Evolutionary conservation across 2,888 invertebrate species (phyloP).

Genomic region (Andrena flavipes): DNA sequence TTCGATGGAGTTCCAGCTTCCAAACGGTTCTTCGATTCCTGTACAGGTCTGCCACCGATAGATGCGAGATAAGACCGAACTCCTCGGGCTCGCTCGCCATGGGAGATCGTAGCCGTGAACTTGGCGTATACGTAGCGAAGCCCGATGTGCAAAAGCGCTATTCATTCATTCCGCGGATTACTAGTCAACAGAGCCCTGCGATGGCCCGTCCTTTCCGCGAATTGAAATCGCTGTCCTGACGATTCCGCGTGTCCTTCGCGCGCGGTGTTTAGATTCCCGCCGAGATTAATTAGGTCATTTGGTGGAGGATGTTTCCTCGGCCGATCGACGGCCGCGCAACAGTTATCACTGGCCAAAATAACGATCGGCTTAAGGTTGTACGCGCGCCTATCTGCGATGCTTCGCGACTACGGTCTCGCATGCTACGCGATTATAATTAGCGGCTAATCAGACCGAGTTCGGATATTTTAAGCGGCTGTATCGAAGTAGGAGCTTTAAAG

Average conservation of each 20-base stretch:
- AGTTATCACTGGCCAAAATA: slow-evolving; percentile 22
- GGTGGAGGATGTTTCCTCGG: background rate
- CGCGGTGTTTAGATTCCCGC: background rate
- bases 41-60: too few relatives aligned
- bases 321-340: slow-evolving; percentile 6
- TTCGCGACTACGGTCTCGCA: slow-evolving; percentile 31
- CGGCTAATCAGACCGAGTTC: slow-evolving; percentile 77
- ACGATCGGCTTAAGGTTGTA: slow-evolving; percentile 13
- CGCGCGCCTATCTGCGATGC: slow-evolving; percentile 22
- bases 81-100: background rate
- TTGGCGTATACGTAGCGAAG: background rate
- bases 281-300: slow-evolving; percentile 2
- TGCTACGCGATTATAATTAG: slow-evolving; percentile 77
- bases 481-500: slow-evolving; percentile 62
- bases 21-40: too few relatives aligned
- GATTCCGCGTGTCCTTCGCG: background rate
- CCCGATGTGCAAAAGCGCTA: background rate
- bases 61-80: too few relatives aligned
- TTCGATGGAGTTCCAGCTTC: too few relatives aligned
- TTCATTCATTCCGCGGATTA: background rate
- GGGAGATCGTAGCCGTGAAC: background rate
- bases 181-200: background rate
- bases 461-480: slow-evolving; percentile 73
- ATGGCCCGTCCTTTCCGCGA: slow-evolving; percentile 1
- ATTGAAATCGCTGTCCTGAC: slow-evolving; percentile 13